Base-by-base conservation (phyloP, 2,113 vertebrate species). In the Benitochromis conjunctus region DNA sequence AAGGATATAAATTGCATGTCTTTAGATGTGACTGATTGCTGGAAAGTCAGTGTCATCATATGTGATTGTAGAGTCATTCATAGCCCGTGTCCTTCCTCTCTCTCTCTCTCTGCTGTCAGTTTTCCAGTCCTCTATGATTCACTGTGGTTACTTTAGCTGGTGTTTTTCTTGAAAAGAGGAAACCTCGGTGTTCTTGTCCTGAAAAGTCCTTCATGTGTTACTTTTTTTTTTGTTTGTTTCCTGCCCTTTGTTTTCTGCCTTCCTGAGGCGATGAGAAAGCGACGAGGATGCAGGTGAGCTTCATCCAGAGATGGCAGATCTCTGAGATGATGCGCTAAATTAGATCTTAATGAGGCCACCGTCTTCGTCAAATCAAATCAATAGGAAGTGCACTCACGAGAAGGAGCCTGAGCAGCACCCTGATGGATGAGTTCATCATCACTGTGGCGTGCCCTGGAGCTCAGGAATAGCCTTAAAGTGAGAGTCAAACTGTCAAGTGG, bases 401-500 rank as follows among this genome's bases (percentile, higher is more conserved):
- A 85, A 46, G 82, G 79, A 85, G 81, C 57, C 64, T 5, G 82
- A 84, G 82, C 64, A 81, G 38, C 84, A 31, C 71, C 58, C 86
- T 86, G 86, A 88, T 26, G 41, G 85, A 85, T 82, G 88, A 78
- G 81, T 90, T 90, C 80, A 88, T 86, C 89, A 79, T 74, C 69
- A n/a, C 57, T 6, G 55, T 81, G 91, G 78, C 34, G 14, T 69
- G 66, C 62, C 86, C 64, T 1, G 3, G 18, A 54, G 56, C 86
- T 92, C 81, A 31, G 54, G 85, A 92, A 85, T 85, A 81, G 90
- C 81, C 86, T 87, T 60, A 87, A 91, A 91, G 84, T 86, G 74
- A 86, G 88, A 91, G 79, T 86, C 79, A 87, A 92, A 83, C 81
- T 89, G 90, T 90, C 89, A 90, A 87, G 78, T 88, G 69, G 88